These are phyloP conservation scores for Enteromius fasciolatus DNA, from an alignment of 2,797 vertebrate species.

Conservation along the genomic window DNA sequence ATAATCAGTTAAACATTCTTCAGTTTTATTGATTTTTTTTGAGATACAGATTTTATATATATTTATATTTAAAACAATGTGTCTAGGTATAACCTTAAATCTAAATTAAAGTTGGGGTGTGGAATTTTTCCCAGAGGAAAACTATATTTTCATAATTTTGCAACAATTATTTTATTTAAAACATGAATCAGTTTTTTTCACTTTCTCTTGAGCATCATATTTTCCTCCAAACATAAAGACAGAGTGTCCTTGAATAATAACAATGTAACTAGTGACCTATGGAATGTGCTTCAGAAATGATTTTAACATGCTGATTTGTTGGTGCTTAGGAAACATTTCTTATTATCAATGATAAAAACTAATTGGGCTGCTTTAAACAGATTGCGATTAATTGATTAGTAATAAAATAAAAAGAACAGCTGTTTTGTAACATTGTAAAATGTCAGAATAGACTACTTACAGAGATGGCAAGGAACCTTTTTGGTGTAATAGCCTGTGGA, in stretches of 20 bases:
- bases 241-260: background rate
- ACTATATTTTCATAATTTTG: background rate
- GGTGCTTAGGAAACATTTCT: background rate
- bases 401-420: background rate
- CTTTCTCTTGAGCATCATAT: background rate
- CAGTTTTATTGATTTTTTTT: background rate
- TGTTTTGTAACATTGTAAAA: background rate
- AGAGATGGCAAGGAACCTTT: conserved; percentile 90
- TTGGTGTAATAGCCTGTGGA: conserved; percentile 91
- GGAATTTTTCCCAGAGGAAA: background rate
- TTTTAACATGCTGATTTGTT: background rate
- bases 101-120: no score
- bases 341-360: background rate
- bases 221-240: background rate
- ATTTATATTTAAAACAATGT: no score
- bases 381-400: background rate
- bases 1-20: background rate
- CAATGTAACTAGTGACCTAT: background rate
- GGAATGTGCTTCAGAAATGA: background rate
- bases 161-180: background rate
- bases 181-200: background rate
- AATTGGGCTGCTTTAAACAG: background rate
- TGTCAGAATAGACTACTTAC: conserved; percentile 75
- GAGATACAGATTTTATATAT: background rate
- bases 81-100: background rate